Evolutionary conservation across 2,888 invertebrate genomes (phyloP), one percentile per base, ranked within the genome.

Genomic region (Callimorpha dominula): DNA sequence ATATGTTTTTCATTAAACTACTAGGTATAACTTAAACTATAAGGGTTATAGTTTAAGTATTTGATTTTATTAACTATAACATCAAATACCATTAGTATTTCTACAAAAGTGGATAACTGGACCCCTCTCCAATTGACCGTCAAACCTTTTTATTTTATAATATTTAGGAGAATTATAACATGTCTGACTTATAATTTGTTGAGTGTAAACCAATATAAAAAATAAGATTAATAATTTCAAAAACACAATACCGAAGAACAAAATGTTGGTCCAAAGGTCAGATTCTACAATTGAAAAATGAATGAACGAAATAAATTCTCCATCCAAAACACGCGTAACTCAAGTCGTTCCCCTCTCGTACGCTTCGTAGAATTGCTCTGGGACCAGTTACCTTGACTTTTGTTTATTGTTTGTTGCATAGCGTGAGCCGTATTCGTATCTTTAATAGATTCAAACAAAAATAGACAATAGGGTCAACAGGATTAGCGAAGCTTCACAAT

Each of bases 371-470:
- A 86, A 86, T 75, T 80, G 78, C 80, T 83, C 81, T 72, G 80
- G 81, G 86, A 86, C 80, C 81, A 84, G 84, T 81, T 85, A 83
- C 89, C 88, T 88, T 87, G 85, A 87, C 84, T 88, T 86, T 89
- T 86, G 88, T 89, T 88, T 88, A 89, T 88, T 85, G 87, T 86
- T 89, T 89, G 88, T 87, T 87, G 86, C 86, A 85, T 79, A 74
- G 89, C 85, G 90, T 90, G 85, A 88, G 89, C 68, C 73, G 78
- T 75, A 77, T 78, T 78, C 82, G 80, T 68, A 75, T 80, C 78
- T 81, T 71, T 77, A 77, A 75, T 80, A 80, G 78, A 82, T 74
- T 81, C 74, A 72, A 72, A 77, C 67, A 87, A 84, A 88, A 85
- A 87, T 88, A 90, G 87, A 87, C 83, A 87, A 86, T 83, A 85